Conservation (phyloP, 1,140 invertebrate species). For the Melanaphis sacchari region DNA sequence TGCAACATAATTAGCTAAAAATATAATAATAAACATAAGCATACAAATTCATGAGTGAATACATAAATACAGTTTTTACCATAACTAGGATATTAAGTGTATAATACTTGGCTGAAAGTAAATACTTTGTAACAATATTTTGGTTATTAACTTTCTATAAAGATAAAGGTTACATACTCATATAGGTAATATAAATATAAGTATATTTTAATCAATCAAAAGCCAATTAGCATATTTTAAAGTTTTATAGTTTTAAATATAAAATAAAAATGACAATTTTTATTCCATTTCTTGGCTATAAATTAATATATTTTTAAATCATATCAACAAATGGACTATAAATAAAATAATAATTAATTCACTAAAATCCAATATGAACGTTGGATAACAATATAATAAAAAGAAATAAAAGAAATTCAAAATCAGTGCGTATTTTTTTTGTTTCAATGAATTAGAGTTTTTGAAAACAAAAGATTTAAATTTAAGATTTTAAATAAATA, state of each 20-base stretch:
- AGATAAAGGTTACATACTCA: background rate
- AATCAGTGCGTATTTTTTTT: background rate
- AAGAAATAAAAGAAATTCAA: background rate
- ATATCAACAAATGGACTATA: background rate
- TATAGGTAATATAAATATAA: background rate
- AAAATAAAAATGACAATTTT: background rate
- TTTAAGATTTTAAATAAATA: background rate
- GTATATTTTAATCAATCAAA: background rate
- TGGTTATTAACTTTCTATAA: background rate
- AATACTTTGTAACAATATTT: background rate
- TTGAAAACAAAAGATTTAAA: constrained; percentile 2
- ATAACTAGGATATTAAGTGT: background rate
- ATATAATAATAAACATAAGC: background rate
- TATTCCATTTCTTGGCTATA: background rate
- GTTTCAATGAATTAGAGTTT: background rate
- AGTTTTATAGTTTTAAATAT: background rate
- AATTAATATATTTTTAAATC: background rate
- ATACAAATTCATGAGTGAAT: background rate
- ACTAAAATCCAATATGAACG: background rate
- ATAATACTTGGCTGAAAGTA: background rate
- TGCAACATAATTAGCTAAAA: background rate
- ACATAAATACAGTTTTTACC: background rate
- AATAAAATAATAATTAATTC: constrained; percentile 23
- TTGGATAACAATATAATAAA: constrained; percentile 20
- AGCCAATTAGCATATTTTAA: background rate